Percentiles rank a stretch among this genome's conserved stretches.
Conservation (phyloP, 2,888 invertebrate genomes). For the Lucinisca nassula region DNA sequence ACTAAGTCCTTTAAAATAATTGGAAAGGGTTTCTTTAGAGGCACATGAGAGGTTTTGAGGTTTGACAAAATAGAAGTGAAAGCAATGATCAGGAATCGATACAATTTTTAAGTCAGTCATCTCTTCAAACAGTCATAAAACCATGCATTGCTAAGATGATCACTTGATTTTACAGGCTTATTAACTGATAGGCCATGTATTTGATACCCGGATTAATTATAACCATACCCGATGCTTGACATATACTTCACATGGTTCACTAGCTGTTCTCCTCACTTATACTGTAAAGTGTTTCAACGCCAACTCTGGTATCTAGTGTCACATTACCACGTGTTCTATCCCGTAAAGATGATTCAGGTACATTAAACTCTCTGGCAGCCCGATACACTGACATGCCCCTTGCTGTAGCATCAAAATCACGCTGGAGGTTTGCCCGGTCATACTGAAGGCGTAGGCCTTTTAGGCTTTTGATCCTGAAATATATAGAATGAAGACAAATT, state of each 20-base stretch:
- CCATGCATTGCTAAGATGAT: slow-evolving; percentile 38
- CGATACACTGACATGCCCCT: slow-evolving; percentile 43
- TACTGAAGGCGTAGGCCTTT: too few relatives aligned
- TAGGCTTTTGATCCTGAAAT: too few relatives aligned
- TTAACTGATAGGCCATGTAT: slow-evolving; percentile 30
- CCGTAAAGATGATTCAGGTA: slow-evolving; percentile 39
- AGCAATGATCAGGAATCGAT: too few relatives aligned
- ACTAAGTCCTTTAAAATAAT: too few relatives aligned
- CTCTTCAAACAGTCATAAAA: slow-evolving; percentile 44
- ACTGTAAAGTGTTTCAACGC: neutral
- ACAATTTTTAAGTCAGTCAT: slow-evolving; percentile 41
- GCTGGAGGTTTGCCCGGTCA: too few relatives aligned
- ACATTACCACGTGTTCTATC: slow-evolving; percentile 43
- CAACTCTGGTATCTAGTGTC: slow-evolving; percentile 10
- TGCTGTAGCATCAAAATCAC: too few relatives aligned
- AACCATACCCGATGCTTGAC: slow-evolving; percentile 43
- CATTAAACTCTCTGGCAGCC: slow-evolving; percentile 25
- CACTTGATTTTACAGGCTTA: slow-evolving; percentile 16
- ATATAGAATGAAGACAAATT: too few relatives aligned
- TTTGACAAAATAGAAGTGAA: too few relatives aligned
- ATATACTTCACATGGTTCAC: slow-evolving; percentile 47
- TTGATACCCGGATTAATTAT: slow-evolving; percentile 27
- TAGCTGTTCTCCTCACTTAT: slow-evolving; percentile 24
- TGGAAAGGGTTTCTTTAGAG: too few relatives aligned
- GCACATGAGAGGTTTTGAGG: too few relatives aligned